These are phyloP conservation scores for Palaemon carinicauda DNA, from an alignment of 1,140 invertebrate species.

Conservation along the genomic window DNA sequence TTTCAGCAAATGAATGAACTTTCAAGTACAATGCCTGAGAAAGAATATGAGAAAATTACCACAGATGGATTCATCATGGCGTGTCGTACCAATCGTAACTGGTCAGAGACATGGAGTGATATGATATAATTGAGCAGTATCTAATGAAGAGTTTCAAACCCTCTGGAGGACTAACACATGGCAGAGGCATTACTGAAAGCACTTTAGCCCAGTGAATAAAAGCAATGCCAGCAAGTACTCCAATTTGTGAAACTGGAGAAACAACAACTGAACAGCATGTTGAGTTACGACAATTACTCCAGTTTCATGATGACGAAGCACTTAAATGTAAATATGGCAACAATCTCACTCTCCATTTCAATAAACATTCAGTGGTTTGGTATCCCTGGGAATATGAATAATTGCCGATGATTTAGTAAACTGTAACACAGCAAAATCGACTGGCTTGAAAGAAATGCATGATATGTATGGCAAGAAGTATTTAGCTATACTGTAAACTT, in stretches of 20 bases:
- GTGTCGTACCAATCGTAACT: conserved; percentile 13
- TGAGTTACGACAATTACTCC: conserved; percentile 19
- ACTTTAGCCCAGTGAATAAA: conserved; percentile 18
- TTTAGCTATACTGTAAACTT: conserved; percentile 18
- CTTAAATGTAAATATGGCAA: conserved; percentile 10
- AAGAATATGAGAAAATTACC: background rate
- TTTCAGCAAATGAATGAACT: conserved; percentile 6
- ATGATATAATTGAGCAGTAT: conserved; percentile 27
- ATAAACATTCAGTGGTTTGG: background rate
- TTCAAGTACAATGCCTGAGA: background rate
- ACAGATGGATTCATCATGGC: conserved; percentile 5
- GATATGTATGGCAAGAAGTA: conserved; percentile 14
- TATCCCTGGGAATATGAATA: conserved; percentile 10
- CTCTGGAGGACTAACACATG: conserved; percentile 23
- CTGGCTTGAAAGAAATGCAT: background rate
- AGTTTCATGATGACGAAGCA: conserved; percentile 2
- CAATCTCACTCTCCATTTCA: conserved; percentile 17
- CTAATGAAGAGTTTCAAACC: background rate
- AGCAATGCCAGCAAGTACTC: conserved; percentile 22
- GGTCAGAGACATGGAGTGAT: conserved; percentile 13
- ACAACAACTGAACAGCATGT: conserved; percentile 21
- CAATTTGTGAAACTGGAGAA: conserved; percentile 5
- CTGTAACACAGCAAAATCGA: conserved; percentile 4
- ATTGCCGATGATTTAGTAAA: conserved; percentile 15
- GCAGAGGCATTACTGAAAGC: too few species aligned